Conservation (phyloP, 2,797 vertebrate species). For the Schizopygopsis pylzovi region DNA sequence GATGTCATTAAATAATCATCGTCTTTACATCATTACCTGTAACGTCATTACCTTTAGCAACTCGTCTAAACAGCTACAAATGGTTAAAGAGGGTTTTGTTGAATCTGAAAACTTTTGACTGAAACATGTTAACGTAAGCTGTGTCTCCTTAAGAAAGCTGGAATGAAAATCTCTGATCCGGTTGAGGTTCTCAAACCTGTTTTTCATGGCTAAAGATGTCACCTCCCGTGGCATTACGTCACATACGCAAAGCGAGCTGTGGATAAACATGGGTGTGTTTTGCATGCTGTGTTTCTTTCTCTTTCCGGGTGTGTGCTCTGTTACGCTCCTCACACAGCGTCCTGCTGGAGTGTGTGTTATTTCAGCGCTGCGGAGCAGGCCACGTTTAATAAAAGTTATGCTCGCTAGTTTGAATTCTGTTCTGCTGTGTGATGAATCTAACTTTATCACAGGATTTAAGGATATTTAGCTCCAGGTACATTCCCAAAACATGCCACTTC, state of each 20-base stretch:
- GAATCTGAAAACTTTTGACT: not conserved
- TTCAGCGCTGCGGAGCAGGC: not conserved
- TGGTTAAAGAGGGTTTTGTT: not conserved
- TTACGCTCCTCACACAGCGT: constrained; percentile 3
- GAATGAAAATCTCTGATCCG: not conserved
- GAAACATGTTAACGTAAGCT: not conserved
- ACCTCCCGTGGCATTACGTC: not conserved
- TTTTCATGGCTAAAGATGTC: constrained; percentile 25
- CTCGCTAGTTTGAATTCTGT: not conserved
- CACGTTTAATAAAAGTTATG: not conserved
- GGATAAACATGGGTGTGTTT: constrained; percentile 45
- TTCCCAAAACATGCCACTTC: not conserved
- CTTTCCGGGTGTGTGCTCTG: constrained; percentile 24
- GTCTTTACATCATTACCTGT: not conserved
- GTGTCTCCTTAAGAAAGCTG: not conserved
- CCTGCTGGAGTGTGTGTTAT: constrained; percentile 1
- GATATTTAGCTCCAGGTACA: not conserved
- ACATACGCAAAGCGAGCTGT: constrained; percentile 20
- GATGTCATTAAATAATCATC: not conserved
- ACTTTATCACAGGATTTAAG: not conserved
- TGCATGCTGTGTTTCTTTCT: constrained; percentile 16
- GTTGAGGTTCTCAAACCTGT: not conserved
- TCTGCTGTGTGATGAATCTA: not conserved
- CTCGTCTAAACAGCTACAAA: not conserved
- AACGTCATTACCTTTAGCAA: not conserved